Evolutionary conservation across 2,888 invertebrate genomes (phyloP), one percentile per base, ranked within the genome.

Genomic region (Apodemia duryi): DNA sequence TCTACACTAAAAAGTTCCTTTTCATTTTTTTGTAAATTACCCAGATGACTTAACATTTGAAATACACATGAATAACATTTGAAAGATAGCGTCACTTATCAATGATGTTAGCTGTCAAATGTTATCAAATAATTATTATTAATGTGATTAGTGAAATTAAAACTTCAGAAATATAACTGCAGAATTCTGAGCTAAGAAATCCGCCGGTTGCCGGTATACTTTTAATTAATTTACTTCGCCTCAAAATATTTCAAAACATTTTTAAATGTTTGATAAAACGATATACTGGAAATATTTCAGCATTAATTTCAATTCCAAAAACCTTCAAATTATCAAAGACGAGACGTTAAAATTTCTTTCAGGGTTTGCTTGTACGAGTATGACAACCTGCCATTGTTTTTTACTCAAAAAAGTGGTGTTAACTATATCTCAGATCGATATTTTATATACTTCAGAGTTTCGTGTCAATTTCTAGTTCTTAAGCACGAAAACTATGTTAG

Each of bases 241-340:
- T 21, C 21, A 21, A 21, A 21, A 21, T 21, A 21, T 21, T 21
- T 21, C 21, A 21, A 21, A 21, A 63, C 66, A 66, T 63, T 66
- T 63, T 63, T 63, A 66, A 63, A 63, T 66, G 63, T 66, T 66
- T 63, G 60, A 41, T 52, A 43, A n/a, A 11, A 49, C 41, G 49
- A 63, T 61, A 52, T 63, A 21, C 21, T 21, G 21, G 21, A 21
- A 21, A 21, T 21, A 21, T 21, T 21, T 21, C 0, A 21, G 21
- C 21, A 21, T 21, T 21, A 21, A 21, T 21, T 21, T 21, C 21
- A 21, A 21, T 21, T 21, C 21, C 21, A 21, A 21, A 21, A 21
- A 21, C 21, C 0, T 21, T 21, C 21, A 21, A 21, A 21, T 21
- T 21, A 21, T 21, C 21, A 21, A 21, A 21, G 21, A 21, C 21